These are phyloP conservation scores for Antitype chi DNA, from an alignment of 2,888 invertebrate species.

Conservation along the genomic window DNA sequence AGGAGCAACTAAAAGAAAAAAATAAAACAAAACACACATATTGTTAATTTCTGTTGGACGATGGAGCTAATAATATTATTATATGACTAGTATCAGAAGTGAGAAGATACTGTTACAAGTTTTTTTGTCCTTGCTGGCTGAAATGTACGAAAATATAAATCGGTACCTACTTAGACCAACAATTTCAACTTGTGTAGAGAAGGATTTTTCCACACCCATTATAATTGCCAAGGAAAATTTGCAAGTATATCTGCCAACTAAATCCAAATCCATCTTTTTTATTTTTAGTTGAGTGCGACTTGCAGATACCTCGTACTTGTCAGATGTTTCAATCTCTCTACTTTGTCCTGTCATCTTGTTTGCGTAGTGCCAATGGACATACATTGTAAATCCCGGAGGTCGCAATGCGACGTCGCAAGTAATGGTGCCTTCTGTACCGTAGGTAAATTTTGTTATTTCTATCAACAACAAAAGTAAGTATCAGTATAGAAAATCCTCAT, in stretches of 20 bases:
- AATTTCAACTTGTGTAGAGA: slow-evolving; percentile 47
- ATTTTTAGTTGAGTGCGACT: slow-evolving; percentile 54
- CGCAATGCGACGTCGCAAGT: slow-evolving; percentile 60
- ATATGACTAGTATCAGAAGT: too few relatives aligned
- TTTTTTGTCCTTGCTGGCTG: neutral
- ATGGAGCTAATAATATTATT: neutral
- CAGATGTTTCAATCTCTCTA: slow-evolving; percentile 39
- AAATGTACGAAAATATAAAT: neutral
- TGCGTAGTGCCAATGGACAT: slow-evolving; percentile 55
- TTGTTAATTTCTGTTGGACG: neutral
- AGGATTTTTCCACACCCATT: slow-evolving; percentile 37
- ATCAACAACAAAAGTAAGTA: slow-evolving; percentile 15
- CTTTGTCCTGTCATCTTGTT: slow-evolving; percentile 31
- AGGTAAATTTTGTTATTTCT: slow-evolving; percentile 46
- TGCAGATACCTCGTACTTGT: slow-evolving; percentile 49
- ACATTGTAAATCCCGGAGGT: slow-evolving; percentile 56
- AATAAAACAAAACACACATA: neutral
- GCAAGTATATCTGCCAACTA: slow-evolving; percentile 56
- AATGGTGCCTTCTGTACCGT: slow-evolving; percentile 46
- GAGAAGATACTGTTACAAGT: neutral
- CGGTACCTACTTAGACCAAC: slow-evolving; percentile 55
- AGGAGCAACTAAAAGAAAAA: slow-evolving; percentile 41
- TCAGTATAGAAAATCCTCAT: neutral
- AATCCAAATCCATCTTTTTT: slow-evolving; percentile 52
- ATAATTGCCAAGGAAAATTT: slow-evolving; percentile 44